Base-by-base conservation (phyloP, 2,113 vertebrate genomes). In the Chinchilla lanigera region DNA sequence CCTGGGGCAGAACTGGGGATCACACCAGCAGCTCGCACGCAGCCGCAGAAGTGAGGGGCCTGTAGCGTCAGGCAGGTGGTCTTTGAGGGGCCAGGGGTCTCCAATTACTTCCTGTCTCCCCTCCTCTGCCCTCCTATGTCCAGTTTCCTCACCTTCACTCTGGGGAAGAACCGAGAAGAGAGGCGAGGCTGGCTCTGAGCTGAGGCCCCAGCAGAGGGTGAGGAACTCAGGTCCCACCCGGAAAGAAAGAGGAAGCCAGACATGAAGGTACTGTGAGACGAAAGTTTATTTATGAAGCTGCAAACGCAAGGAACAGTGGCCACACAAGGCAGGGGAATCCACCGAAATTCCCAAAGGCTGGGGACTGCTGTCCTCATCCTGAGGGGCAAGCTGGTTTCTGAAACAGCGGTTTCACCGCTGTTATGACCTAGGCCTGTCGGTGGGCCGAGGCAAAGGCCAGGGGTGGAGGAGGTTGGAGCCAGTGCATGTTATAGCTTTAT, bases 31-130 rank as follows among this genome's bases (percentile, higher is more conserved):
- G 41, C 10, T 24, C 7, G 50, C 4, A 3, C 33, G 69, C 41
- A 69, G 56, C 17, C 20, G 0, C 2, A 10, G 63, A 4, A 67
- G 0, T 0, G 0, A 63, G 50, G 47, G 11, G 2, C 41, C 41
- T 47, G 12, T 30, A 28, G 26, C 26, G 16, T 77, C 41, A 47
- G 26, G 44, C 6, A 77, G 73, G 73, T 75, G 73, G 13, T 3
- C 73, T 75, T 26, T 26, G 71, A 44, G 41, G 22, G 71, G 20
- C 69, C 19, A 38, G 20, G 63, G 38, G 71, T 12, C 71, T 73
- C 44, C 38, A 11, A 26, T 38, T 5, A 24, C 67, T 22, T 22
- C n/a, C 69, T 71, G 71, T 69, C 7, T 9, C 35, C 24, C 10
- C 41, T 12, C 71, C 3, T 33, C 65, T 1, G 6, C 65, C 16